Conservation (phyloP, 2,797 vertebrate species). For the Malurus splendens region DNA sequence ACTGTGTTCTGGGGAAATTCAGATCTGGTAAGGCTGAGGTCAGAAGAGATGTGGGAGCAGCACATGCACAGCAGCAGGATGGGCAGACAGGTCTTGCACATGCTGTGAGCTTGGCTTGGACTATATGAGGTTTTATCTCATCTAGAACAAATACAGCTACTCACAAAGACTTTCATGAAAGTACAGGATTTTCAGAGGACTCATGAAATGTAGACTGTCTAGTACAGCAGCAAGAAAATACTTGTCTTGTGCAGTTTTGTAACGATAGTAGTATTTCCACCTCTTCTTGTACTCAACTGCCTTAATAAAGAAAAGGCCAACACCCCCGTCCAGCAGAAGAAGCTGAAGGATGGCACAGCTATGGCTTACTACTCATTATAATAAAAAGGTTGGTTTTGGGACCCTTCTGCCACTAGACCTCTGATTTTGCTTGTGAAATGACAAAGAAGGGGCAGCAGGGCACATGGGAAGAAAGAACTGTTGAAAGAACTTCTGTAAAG, state of each 20-base stretch:
- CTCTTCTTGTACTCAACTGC: not conserved
- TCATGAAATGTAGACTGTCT: not conserved
- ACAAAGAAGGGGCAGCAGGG: not conserved
- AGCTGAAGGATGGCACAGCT: not conserved
- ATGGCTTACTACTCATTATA: not conserved
- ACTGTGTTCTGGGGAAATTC: not conserved
- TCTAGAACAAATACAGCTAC: not conserved
- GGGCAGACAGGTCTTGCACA: fast-evolving
- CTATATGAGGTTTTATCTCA: not conserved
- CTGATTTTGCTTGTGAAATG: not conserved
- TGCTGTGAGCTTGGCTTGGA: not conserved
- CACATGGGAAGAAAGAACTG: not conserved
- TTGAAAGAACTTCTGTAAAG: not conserved
- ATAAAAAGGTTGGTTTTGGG: not conserved
- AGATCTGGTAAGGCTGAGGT: not conserved
- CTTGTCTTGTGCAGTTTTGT: not conserved
- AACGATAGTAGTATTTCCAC: not conserved
- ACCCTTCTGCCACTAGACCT: not conserved
- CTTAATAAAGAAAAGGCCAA: not conserved
- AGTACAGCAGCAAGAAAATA: not conserved
- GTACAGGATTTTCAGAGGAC: not conserved
- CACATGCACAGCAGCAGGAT: not conserved
- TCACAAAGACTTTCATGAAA: not conserved
- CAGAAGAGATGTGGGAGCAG: not conserved
- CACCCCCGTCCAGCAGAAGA: not conserved